Base-by-base conservation (phyloP, 2,113 vertebrate species). In the Leptocoma aspasia region DNA sequence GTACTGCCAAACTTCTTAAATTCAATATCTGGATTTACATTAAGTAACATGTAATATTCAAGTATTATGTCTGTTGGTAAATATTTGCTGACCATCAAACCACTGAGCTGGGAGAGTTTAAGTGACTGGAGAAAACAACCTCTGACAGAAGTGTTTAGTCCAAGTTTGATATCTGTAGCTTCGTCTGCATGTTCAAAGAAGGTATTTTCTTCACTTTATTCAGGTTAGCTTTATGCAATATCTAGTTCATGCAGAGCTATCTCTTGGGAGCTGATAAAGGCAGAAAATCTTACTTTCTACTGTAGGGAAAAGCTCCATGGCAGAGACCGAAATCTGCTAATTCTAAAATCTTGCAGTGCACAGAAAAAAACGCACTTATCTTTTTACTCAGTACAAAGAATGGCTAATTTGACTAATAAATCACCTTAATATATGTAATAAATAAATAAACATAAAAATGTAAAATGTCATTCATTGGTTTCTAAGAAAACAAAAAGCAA, bases 131-230 rank as follows among this genome's bases (percentile, higher is more conserved):
- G 59, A 77, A 86, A 90, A 86, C 2, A 9, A 18, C 12, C 39
- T 89, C 61, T 82, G 57, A 71, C 1, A 77, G 2, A 87, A 82
- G 7, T 26, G 17, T 56, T 91, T 56, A 71, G 66, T n/a, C 33
- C 57, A 82, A 47, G 16, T 85, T 76, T 85, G 44, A 61, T 28
- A 71, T 45, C 70, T 85, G 17, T 37, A 72, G 20, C 53, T 79
- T 82, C 1, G 10, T 76, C 61, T 76, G 82, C 65, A 75, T 41
- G 24, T 79, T 53, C 87, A 87, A 61, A 93, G 69, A 50, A 84
- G 16, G 33, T 53, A 76, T 91, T 96, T 94, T 71, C 52, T 78
- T 92, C 35, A 23, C 50, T 84, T 91, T 84, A 68, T 95, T 95
- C 37, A 76, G 59, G 56, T 82, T 84, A 91, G 27, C 22, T 89